These are phyloP conservation scores for Lissocephala sabroskyi DNA, from an alignment of 2,888 invertebrate genomes.

Conservation along the genomic window DNA sequence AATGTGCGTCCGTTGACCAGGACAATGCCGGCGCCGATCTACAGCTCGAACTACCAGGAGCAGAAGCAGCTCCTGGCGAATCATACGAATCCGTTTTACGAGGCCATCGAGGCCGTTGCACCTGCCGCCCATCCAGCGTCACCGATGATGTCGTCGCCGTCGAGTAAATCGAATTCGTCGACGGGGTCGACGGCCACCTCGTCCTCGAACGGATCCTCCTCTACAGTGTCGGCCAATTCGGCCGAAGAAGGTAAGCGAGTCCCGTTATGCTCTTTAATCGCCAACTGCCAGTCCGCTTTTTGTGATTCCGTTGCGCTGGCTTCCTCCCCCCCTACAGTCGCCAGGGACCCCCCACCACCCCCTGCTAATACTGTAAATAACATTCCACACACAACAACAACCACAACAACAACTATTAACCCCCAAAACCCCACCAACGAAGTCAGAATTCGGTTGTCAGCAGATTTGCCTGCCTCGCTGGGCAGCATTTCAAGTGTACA, in stretches of 20 bases:
- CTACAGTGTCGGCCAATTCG: conserved; percentile 45
- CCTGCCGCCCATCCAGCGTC: neutral
- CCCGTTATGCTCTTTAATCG: conserved; percentile 15
- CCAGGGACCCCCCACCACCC: no score
- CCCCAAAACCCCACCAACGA: conserved; percentile 7
- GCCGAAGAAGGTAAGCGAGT: conserved; percentile 67
- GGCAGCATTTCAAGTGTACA: conserved; percentile 59
- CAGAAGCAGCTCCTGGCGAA: conserved; percentile 61
- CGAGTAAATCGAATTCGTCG: conserved; percentile 67
- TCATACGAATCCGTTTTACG: conserved; percentile 66
- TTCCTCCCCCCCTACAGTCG: no score
- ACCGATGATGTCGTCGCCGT: conserved; percentile 66
- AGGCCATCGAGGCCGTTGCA: conserved; percentile 31
- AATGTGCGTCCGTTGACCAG: conserved; percentile 62
- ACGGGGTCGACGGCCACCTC: conserved; percentile 62
- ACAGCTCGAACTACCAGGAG: conserved; percentile 40
- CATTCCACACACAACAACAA: no score
- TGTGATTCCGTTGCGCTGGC: no score
- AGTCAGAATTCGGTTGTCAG: conserved; percentile 48
- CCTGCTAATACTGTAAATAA: neutral
- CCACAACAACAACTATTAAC: no score
- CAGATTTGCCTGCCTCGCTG: no score
- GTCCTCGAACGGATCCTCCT: conserved; percentile 54
- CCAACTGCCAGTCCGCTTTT: conserved; percentile 20
- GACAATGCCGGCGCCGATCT: conserved; percentile 20